Conservation (phyloP, 2,113 vertebrate species). For the Hirundichthys speculiger region DNA sequence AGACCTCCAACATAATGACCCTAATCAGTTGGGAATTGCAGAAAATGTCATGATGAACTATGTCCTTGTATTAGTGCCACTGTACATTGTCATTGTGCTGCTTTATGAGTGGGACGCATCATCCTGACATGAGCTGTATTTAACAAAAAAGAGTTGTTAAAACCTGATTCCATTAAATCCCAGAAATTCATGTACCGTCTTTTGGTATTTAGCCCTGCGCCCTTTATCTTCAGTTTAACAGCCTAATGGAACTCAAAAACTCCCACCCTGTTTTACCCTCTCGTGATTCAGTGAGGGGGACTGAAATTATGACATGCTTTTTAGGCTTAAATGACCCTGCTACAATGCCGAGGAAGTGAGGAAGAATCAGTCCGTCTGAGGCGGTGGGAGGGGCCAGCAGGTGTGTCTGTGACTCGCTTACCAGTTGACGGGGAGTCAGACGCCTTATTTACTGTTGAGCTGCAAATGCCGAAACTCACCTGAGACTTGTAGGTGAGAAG, state of each 20-base stretch:
- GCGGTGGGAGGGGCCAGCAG: constrained; percentile 28
- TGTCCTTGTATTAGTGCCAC: constrained; percentile 99
- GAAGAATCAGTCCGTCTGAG: constrained; percentile 30
- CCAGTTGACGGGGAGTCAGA: constrained; percentile 14
- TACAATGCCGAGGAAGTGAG: not conserved
- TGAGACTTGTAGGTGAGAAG: constrained; percentile 16
- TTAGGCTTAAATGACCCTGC: constrained; percentile 40
- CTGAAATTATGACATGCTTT: constrained; percentile 59
- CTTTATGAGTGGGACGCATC: constrained; percentile 98
- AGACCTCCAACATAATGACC: constrained; percentile 99
- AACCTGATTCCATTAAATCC: constrained; percentile 94
- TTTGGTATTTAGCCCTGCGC: constrained; percentile 90
- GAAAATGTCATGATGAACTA: constrained; percentile 99
- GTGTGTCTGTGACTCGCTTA: constrained; percentile 12
- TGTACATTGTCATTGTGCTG: constrained; percentile 98
- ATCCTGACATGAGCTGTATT: constrained; percentile 98
- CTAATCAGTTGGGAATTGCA: constrained; percentile 99
- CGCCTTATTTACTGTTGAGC: not conserved
- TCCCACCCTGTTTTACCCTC: constrained; percentile 62
- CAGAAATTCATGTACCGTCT: constrained; percentile 91
- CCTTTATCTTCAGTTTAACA: constrained; percentile 93
- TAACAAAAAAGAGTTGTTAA: constrained; percentile 97
- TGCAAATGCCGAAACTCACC: too few relatives aligned
- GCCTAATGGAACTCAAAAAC: constrained; percentile 84
- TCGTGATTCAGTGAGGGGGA: not conserved